These are phyloP conservation scores for Toxotes chatareus DNA, from an alignment of 2,113 vertebrate species.

Conservation along the genomic window DNA sequence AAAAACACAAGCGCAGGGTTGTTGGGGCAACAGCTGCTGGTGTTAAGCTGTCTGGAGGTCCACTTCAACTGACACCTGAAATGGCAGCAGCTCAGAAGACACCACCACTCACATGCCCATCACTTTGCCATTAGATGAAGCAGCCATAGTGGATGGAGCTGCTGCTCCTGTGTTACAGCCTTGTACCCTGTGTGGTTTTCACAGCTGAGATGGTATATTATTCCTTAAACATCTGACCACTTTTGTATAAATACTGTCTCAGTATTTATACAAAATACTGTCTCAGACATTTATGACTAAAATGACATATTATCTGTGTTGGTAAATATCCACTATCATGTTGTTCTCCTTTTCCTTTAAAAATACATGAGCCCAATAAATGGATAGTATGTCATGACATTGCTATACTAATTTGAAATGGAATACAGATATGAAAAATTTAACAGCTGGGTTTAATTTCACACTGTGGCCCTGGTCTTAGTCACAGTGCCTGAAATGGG, in stretches of 20 bases:
- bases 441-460: constrained; percentile 13
- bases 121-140: background rate
- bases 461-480: background rate
- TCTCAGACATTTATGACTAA: background rate
- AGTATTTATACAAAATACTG: background rate
- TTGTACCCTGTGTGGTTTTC: background rate
- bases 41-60: background rate
- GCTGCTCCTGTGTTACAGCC: background rate
- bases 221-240: background rate
- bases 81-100: background rate
- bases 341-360: background rate
- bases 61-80: background rate
- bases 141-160: background rate
- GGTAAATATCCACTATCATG: background rate
- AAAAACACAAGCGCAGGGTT: background rate
- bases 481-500: background rate
- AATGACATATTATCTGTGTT: background rate
- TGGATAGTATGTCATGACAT: background rate
- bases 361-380: constrained; percentile 17
- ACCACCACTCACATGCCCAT: constrained; percentile 3
- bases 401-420: constrained; percentile 10
- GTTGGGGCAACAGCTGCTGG: background rate
- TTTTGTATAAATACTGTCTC: background rate
- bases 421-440: constrained; percentile 9
- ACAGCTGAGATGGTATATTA: background rate